A percentile compares a stretch with the other conserved stretches of the same genome.
Conservation (phyloP, 2,113 vertebrate species). For the Trematomus loennbergii region DNA sequence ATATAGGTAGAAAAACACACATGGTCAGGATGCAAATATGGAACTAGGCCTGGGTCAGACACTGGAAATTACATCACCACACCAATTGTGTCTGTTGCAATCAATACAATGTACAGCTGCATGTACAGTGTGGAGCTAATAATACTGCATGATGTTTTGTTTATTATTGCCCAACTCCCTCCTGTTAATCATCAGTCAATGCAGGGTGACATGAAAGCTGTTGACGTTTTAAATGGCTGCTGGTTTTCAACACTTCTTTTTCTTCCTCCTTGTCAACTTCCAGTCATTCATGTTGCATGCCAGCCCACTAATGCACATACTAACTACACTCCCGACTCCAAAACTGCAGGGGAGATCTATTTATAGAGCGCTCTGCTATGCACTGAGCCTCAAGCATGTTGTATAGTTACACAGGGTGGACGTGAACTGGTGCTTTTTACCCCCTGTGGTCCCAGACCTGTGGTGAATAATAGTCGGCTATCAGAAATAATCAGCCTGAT, state of each 20-base stretch:
- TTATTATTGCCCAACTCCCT: background rate
- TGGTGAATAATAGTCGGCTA: background rate
- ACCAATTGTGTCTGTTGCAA: background rate
- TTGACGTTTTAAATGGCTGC: slow-evolving; percentile 11
- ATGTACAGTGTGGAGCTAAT: background rate
- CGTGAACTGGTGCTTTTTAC: slow-evolving; percentile 28
- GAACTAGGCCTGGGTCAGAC: slow-evolving; percentile 1
- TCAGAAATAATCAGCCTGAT: slow-evolving; percentile 13
- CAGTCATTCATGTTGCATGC: slow-evolving; percentile 55
- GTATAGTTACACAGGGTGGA: slow-evolving; percentile 61
- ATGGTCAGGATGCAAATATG: background rate
- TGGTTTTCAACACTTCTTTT: slow-evolving; percentile 46
- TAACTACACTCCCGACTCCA: slow-evolving; percentile 67
- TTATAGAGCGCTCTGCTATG: slow-evolving; percentile 78
- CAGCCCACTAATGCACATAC: slow-evolving; percentile 71
- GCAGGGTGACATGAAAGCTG: slow-evolving; percentile 22
- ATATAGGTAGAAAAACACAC: background rate
- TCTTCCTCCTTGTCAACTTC: slow-evolving; percentile 53
- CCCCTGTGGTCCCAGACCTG: slow-evolving; percentile 22
- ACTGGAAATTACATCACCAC: background rate
- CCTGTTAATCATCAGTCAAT: slow-evolving; percentile 1
- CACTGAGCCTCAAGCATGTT: slow-evolving; percentile 72
- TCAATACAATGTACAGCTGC: slow-evolving; percentile 23
- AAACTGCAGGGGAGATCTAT: slow-evolving; percentile 78
- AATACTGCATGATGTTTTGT: background rate